phyloP scores from a whole-genome alignment of 1,140 invertebrate species.

The Drosophila gunungcola region DNA sequence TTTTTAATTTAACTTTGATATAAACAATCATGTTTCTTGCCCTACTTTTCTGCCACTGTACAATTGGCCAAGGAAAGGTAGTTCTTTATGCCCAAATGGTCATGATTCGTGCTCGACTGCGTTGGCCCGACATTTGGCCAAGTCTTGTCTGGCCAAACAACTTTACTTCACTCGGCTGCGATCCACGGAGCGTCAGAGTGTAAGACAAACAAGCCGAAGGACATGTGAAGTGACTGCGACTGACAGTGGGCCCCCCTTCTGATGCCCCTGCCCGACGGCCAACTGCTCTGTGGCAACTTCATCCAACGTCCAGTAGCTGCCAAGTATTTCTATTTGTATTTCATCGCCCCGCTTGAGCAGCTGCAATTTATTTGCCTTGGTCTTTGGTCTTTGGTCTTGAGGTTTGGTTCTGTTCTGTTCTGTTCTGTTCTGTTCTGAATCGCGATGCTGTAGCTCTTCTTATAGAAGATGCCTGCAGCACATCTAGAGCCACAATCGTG shows the following conservation, averaged over 20 bases:
- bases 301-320: constrained; percentile 77
- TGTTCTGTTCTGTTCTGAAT: background rate
- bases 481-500: constrained; percentile 28
- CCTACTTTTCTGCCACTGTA: background rate
- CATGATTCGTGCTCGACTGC: constrained; percentile 69
- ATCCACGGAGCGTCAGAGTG: constrained; percentile 47
- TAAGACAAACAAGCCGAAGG: constrained; percentile 54
- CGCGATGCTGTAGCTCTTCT: constrained; percentile 13
- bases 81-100: constrained; percentile 78
- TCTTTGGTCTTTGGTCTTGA: constrained; percentile 20
- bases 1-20: no score
- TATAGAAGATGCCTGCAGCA: constrained; percentile 56
- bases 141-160: constrained; percentile 75
- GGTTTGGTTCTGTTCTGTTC: background rate
- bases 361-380: constrained; percentile 77
- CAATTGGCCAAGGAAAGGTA: constrained; percentile 47
- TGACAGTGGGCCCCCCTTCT: constrained; percentile 18
- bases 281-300: constrained; percentile 54
- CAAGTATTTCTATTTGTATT: constrained; percentile 83
- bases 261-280: background rate
- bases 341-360: constrained; percentile 75
- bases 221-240: constrained; percentile 51
- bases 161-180: constrained; percentile 52
- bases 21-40: background rate
- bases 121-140: constrained; percentile 30